Conservation (phyloP, 2,888 invertebrate species). For the Cynaeus angustus region DNA sequence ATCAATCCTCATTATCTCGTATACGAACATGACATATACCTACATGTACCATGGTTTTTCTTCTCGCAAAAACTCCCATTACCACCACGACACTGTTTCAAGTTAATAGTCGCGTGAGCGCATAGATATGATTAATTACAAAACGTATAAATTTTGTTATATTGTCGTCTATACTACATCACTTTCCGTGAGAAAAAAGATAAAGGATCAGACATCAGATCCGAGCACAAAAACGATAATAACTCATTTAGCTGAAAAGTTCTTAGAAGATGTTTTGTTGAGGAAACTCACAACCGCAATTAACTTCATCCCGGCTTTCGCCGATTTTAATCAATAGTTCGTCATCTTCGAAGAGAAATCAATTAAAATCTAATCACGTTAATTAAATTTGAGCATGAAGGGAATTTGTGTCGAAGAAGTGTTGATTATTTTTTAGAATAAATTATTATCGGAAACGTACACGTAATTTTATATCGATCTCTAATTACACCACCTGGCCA, state of each 20-base stretch:
- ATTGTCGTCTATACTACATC: constrained; percentile 1
- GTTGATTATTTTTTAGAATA: not conserved
- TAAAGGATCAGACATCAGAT: constrained; percentile 22
- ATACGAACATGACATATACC: not conserved
- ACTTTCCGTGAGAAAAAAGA: constrained; percentile 26
- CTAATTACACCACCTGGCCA: constrained; percentile 57
- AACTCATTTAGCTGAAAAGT: constrained; percentile 33
- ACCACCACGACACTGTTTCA: not conserved
- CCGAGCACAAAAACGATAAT: constrained; percentile 23
- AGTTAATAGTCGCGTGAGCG: constrained; percentile 12
- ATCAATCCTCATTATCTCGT: not conserved
- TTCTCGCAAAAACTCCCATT: constrained; percentile 1
- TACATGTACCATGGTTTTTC: not conserved
- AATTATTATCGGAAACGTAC: constrained; percentile 1
- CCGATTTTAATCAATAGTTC: constrained; percentile 25
- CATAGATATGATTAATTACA: constrained; percentile 23
- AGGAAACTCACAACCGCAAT: constrained; percentile 30
- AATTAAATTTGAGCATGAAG: not conserved
- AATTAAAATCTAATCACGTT: not conserved
- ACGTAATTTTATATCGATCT: constrained; percentile 54
- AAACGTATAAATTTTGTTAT: constrained; percentile 19
- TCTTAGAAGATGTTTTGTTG: constrained; percentile 16
- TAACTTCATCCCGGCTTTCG: constrained; percentile 11
- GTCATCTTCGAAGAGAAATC: constrained; percentile 11
- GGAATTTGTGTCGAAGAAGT: not conserved